These are phyloP conservation scores for Capromys pilorides DNA, from an alignment of 2,797 vertebrate species.

Conservation along the genomic window DNA sequence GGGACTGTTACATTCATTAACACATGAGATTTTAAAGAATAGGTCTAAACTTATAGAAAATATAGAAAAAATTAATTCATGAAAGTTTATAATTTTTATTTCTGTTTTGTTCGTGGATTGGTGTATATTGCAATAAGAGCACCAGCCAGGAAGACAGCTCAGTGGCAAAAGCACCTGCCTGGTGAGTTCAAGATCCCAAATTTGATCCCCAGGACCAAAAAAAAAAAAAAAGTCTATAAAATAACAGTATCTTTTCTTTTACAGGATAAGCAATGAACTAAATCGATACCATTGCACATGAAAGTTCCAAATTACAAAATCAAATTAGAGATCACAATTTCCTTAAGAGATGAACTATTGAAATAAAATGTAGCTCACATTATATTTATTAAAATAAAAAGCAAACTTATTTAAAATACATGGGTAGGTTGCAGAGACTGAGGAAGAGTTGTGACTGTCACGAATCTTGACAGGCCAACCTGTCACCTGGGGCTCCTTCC, in stretches of 20 bases:
- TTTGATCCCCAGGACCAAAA: too few relatives aligned
- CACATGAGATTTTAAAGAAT: background rate
- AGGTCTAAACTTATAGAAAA: background rate
- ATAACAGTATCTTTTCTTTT: background rate
- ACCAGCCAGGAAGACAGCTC: too few relatives aligned
- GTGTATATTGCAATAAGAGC: background rate
- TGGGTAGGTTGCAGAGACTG: background rate
- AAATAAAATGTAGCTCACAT: background rate
- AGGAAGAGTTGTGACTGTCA: background rate
- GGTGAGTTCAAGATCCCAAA: too few relatives aligned
- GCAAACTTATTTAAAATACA: background rate
- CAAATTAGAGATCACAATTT: slow-evolving; percentile 1
- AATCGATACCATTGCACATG: background rate
- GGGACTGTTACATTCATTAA: background rate
- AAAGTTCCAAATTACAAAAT: background rate
- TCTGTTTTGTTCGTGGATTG: background rate
- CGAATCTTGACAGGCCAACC: background rate
- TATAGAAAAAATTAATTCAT: background rate
- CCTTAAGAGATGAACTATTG: background rate
- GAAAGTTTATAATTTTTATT: background rate
- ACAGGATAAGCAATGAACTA: background rate
- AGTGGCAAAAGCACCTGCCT: too few relatives aligned
- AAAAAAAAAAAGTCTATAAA: too few relatives aligned
- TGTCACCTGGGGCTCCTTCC: background rate
- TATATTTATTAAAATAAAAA: background rate